Conservation (phyloP, 2,113 vertebrate species). For the Tetrao urogallus region DNA sequence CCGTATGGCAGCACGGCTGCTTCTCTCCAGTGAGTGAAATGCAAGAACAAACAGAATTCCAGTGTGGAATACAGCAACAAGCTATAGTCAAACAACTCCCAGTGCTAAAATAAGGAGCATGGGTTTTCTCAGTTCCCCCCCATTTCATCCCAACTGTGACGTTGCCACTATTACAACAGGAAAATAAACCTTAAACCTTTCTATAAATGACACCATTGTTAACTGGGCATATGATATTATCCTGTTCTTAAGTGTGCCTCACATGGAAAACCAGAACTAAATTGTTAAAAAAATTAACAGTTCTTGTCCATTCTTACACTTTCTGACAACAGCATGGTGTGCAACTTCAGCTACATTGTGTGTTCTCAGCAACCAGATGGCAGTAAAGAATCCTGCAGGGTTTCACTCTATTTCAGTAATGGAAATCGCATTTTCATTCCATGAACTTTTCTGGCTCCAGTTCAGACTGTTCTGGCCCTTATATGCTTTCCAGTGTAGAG, state of each 20-base stretch:
- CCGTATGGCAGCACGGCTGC: neutral
- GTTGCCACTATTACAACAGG: neutral
- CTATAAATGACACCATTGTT: neutral
- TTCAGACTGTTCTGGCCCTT: neutral
- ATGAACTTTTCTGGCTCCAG: slow-evolving; percentile 1
- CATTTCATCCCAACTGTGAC: neutral
- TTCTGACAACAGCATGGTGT: neutral
- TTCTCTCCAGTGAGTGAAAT: neutral
- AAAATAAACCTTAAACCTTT: neutral
- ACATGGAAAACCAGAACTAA: neutral
- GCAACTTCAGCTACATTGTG: neutral
- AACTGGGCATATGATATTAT: neutral
- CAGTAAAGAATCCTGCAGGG: neutral
- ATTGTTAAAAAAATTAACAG: neutral
- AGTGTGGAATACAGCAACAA: neutral
- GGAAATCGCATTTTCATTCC: neutral
- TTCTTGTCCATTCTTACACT: neutral
- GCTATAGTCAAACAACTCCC: neutral
- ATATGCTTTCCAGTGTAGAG: fast-evolving
- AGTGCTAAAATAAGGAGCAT: neutral
- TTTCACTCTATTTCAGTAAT: neutral
- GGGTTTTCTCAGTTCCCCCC: neutral
- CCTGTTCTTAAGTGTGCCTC: neutral
- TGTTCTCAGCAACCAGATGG: slow-evolving; percentile 20
- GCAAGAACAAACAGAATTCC: neutral